Percentiles rank a stretch among this genome's conserved stretches.
Evolutionary conservation across 2,113 vertebrate genomes (phyloP).

Genomic region (Pachyramphus minor): DNA sequence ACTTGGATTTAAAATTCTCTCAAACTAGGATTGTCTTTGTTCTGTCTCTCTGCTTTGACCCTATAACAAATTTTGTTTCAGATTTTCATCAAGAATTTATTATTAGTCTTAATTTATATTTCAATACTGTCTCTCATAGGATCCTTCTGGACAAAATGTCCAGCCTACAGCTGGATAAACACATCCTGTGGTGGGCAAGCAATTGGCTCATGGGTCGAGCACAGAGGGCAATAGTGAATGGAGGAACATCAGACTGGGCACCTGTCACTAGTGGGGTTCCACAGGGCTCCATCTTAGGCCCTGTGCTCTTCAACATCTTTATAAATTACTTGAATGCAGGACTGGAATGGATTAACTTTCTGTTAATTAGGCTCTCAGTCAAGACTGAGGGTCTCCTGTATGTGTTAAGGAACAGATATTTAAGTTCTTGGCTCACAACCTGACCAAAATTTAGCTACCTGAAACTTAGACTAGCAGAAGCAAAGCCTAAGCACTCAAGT

Average conservation of each 20-base stretch:
- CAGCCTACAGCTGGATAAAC: no score
- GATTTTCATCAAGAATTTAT: background rate
- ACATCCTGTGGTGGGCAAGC: no score
- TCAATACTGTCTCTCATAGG: no score
- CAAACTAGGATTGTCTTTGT: background rate
- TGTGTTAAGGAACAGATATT: background rate
- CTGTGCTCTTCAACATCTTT: background rate
- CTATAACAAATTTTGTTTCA: background rate
- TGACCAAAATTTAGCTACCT: background rate
- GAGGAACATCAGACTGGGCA: no score
- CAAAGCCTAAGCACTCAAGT: background rate
- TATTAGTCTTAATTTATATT: background rate
- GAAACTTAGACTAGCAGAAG: background rate
- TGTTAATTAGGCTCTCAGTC: background rate
- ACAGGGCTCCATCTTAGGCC: background rate
- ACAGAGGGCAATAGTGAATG: no score
- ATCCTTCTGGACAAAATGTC: no score
- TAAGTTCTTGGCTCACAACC: background rate
- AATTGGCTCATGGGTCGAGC: no score
- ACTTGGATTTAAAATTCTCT: background rate
- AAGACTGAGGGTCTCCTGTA: background rate
- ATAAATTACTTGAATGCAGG: background rate
- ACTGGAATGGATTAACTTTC: background rate
- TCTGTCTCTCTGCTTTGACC: background rate
- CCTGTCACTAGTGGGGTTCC: no score